Evolutionary conservation across 2,113 vertebrate species (phyloP), one percentile per base, ranked within the genome.

Genomic region (Lagopus leucura): DNA sequence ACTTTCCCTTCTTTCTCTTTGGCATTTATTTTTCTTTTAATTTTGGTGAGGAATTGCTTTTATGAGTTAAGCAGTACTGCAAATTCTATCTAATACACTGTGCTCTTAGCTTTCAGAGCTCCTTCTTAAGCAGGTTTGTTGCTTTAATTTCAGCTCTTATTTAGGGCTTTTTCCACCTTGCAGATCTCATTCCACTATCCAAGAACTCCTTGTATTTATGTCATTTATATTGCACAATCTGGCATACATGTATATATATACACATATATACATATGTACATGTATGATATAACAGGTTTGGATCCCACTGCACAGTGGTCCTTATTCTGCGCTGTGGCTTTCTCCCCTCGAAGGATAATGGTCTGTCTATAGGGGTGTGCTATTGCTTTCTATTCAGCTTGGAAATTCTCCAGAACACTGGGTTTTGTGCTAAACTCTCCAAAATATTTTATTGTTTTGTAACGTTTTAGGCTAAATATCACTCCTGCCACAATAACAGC

Each of bases 1-100:
- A 2, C 20, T 67, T 4, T 16, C 28, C 5, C 3, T 6, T 24
- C 12, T 42, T 43, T 6, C 6, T 9, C 5, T 18, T 9, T 0
- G 36, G 38, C 25, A 64, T 28, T 40, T 64, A 34, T 2, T 9
- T 14, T 3, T 14, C 16, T 43, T 17, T 21, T 18, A 2, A 6
- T 6, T 32, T 43, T 40, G 5, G 27, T 52, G 40, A 75, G 22
- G 9, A 55, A 22, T 24, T 42, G n/a, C 15, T 69, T 10, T 43
- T 21, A 28, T 3, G 14, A 27, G 43, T 24, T 50, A 70, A 74
- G 28, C 42, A 70, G 18, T 40, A 34, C 14, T 79, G n/a, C 11
- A 73, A 72, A 65, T 82, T 69, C 58, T 72, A 2, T 54, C 14
- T 64, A 65, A 77, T 67, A n/a, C 2, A 9, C 16, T 27, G 15